These are phyloP conservation scores for Pleuronectes platessa DNA, from an alignment of 2,113 vertebrate genomes.

Conservation along the genomic window DNA sequence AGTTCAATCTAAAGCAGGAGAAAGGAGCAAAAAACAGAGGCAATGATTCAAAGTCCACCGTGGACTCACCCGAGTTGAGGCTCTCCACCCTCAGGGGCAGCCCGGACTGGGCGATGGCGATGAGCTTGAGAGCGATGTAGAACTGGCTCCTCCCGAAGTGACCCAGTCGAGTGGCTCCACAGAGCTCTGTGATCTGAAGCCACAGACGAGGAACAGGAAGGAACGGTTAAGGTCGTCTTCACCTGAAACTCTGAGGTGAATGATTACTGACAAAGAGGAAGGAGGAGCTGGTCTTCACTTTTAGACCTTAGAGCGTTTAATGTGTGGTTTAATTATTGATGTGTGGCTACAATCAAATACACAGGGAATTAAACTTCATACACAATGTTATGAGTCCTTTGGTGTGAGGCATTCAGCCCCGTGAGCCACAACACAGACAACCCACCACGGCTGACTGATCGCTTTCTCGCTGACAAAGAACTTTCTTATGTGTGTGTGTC, in stretches of 20 bases:
- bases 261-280: background rate
- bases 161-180: conserved; percentile 95
- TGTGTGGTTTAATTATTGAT: background rate
- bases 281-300: background rate
- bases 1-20: background rate
- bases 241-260: conserved; percentile 8
- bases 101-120: conserved; percentile 96
- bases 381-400: conserved; percentile 11
- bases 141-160: conserved; percentile 99
- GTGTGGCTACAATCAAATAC: background rate
- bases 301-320: too few relatives aligned
- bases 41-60: background rate
- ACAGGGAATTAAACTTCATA: background rate
- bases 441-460: conserved; percentile 53
- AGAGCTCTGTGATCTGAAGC: conserved; percentile 92
- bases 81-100: conserved; percentile 95
- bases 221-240: conserved; percentile 38
- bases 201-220: conserved; percentile 13
- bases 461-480: conserved; percentile 56
- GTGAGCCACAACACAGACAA: conserved; percentile 17
- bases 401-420: conserved; percentile 10
- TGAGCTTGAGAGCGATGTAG: conserved; percentile 98
- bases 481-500: conserved; percentile 34
- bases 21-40: background rate
- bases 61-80: conserved; percentile 92